A percentile compares a stretch with the other conserved stretches of the same genome.
phyloP scores from a whole-genome alignment of 64 coral and sea anemone species.

The Pachyseris speciosa region DNA sequence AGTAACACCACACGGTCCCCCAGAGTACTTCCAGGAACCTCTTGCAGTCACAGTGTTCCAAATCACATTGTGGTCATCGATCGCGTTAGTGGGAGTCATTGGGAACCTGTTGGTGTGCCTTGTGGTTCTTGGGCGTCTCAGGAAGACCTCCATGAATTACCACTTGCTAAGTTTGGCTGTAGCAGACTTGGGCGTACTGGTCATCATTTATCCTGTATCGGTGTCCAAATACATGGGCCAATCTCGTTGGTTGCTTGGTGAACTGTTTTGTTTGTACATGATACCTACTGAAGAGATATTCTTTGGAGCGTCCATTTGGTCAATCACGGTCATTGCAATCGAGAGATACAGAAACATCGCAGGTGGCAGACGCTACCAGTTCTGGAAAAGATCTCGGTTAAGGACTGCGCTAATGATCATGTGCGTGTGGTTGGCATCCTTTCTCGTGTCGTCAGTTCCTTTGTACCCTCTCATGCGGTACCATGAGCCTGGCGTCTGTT shows the following conservation, averaged over 20 bases:
- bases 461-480: constrained; percentile 33
- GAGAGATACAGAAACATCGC: constrained; percentile 55
- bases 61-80: neutral
- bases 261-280: constrained; percentile 4
- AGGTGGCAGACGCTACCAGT: neutral
- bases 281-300: constrained; percentile 51
- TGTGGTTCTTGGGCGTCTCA: constrained; percentile 18
- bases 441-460: constrained; percentile 33
- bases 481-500: too few species aligned
- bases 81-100: constrained; percentile 29
- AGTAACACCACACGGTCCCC: neutral
- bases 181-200: too few species aligned
- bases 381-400: neutral
- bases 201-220: too few species aligned
- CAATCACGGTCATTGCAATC: constrained; percentile 62
- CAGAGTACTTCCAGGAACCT: constrained; percentile 12
- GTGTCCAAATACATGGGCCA: neutral
- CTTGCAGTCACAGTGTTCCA: neutral
- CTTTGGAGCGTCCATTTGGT: constrained; percentile 64
- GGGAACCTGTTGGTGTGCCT: constrained; percentile 37
- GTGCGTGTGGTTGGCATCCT: constrained; percentile 46
- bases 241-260: constrained; percentile 19
- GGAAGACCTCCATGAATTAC: constrained; percentile 39
- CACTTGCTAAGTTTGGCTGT: constrained; percentile 36
- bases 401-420: constrained; percentile 16